Conservation (phyloP, 2,797 vertebrate genomes). For the Paramormyrops hopkinsi region DNA sequence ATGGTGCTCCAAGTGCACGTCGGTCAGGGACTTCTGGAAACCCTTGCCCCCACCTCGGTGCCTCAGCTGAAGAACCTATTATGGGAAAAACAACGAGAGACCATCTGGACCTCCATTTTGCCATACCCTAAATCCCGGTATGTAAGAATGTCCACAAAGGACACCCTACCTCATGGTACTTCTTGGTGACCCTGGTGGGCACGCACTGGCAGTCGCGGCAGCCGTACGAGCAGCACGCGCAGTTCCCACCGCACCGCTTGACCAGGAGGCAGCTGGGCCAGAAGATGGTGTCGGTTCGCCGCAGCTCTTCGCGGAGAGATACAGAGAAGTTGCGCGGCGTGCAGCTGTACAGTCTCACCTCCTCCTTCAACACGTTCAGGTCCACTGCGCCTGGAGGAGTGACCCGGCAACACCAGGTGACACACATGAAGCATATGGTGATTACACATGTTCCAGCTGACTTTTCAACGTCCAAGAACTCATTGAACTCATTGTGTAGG, state of each 20-base stretch:
- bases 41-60: slow-evolving; percentile 73
- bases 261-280: slow-evolving; percentile 96
- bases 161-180: slow-evolving; percentile 83
- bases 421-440: background rate
- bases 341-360: slow-evolving; percentile 88
- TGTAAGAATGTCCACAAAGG: too few species aligned
- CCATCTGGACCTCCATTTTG: slow-evolving; percentile 17
- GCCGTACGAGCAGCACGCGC: slow-evolving; percentile 83
- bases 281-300: slow-evolving; percentile 90
- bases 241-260: slow-evolving; percentile 94
- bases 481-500: background rate
- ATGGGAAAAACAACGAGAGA: slow-evolving; percentile 31
- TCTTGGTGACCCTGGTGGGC: slow-evolving; percentile 81
- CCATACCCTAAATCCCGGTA: background rate
- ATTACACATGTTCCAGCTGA: background rate
- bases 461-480: background rate
- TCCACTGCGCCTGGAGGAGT: slow-evolving; percentile 62
- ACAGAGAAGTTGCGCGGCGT: slow-evolving; percentile 94
- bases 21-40: slow-evolving; percentile 86
- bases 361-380: slow-evolving; percentile 86
- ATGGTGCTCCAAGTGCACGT: slow-evolving; percentile 90
- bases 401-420: background rate
- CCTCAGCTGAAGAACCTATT: slow-evolving; percentile 87
- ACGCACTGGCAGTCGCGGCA: slow-evolving; percentile 90
- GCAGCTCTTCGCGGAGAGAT: slow-evolving; percentile 87